Percentiles rank a stretch among this genome's conserved stretches.
phyloP scores from a whole-genome alignment of 2,113 vertebrate genomes.

The Accipiter cooperii region DNA sequence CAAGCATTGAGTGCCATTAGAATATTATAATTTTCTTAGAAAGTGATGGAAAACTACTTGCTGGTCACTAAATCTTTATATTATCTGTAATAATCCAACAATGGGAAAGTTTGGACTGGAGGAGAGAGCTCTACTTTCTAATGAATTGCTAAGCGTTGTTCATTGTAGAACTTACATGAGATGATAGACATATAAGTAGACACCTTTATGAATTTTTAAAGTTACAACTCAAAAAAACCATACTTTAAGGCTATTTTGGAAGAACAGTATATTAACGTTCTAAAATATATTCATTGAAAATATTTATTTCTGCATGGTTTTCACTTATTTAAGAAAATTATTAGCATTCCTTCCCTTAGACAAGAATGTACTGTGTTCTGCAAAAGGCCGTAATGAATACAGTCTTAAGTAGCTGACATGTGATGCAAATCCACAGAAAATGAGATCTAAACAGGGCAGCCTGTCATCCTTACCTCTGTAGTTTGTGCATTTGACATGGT shows the following conservation, averaged over 20 bases:
- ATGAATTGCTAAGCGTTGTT: background rate
- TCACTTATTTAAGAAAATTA: background rate
- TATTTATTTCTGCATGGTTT: background rate
- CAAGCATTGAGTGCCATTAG: background rate
- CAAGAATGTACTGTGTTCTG: background rate
- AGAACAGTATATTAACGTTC: background rate
- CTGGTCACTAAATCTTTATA: background rate
- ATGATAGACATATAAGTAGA: background rate
- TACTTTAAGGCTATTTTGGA: background rate
- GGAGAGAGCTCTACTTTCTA: background rate
- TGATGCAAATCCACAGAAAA: conserved; percentile 37
- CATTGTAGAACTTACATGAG: background rate
- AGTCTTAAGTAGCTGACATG: conserved; percentile 21
- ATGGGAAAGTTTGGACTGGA: background rate
- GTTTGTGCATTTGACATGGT: background rate
- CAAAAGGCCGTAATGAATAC: background rate
- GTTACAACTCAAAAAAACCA: background rate
- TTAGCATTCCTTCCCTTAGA: background rate
- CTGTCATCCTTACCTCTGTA: conserved; percentile 10
- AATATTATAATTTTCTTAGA: background rate
- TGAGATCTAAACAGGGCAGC: background rate
- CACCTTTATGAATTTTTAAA: background rate
- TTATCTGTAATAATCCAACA: background rate
- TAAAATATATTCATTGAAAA: background rate
- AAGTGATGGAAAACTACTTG: background rate